A percentile compares a stretch with the other conserved stretches of the same genome.
Evolutionary conservation across 2,888 invertebrate genomes (phyloP).

Genomic region (Morinoia aosen): DNA sequence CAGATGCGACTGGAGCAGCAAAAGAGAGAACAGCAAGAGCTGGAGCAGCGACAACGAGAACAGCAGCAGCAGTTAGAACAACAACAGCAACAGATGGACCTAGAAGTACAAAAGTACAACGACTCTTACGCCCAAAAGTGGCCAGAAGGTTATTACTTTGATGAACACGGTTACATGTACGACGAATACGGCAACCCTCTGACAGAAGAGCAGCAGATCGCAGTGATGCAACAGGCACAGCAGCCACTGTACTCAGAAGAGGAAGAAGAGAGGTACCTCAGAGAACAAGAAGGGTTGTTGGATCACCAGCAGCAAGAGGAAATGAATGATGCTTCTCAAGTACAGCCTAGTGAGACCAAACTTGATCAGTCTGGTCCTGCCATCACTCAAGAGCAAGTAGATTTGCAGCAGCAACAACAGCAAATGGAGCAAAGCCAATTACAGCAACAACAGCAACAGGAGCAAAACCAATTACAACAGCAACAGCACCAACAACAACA

Average conservation of each 20-base stretch:
- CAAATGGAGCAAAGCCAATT: background rate
- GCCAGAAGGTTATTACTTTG: slow-evolving; percentile 41
- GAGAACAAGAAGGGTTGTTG: background rate
- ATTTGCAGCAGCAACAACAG: background rate
- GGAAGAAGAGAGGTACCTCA: background rate
- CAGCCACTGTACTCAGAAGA: background rate
- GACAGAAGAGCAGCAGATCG: slow-evolving; percentile 23
- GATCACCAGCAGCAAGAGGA: background rate
- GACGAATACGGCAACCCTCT: slow-evolving; percentile 41
- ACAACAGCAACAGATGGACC: slow-evolving; percentile 2
- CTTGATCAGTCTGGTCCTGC: background rate
- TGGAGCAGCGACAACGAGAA: background rate
- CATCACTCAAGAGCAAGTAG: background rate
- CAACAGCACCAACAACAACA: background rate
- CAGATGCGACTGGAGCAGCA: slow-evolving; percentile 20
- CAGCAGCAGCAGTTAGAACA: slow-evolving; percentile 14
- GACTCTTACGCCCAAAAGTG: background rate
- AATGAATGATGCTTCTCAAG: background rate
- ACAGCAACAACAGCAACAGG: background rate
- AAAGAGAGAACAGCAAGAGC: slow-evolving; percentile 43
- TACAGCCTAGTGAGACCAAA: background rate
- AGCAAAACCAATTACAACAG: background rate
- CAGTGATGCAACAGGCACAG: slow-evolving; percentile 7
- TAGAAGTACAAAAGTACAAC: slow-evolving; percentile 29
- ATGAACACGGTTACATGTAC: slow-evolving; percentile 40